Base-by-base conservation (phyloP, 2,113 vertebrate species). In the Gambusia holbrooki region DNA sequence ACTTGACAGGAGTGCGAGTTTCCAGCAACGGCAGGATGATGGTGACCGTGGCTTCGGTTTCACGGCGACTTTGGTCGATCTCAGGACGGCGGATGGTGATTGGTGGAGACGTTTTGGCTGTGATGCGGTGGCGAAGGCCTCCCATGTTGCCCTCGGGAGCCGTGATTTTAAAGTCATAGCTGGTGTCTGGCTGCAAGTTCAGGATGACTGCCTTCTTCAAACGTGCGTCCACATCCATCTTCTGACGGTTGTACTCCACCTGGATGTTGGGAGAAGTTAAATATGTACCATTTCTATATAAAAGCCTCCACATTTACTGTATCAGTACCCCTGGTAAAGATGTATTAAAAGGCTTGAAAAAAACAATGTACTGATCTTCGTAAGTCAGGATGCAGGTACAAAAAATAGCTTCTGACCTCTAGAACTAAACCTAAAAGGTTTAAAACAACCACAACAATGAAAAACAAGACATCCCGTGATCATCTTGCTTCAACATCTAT, bases 101-200 rank as follows among this genome's bases (percentile, higher is more conserved):
- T 69, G 95, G 95, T 2, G 97, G 96, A 54, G 98, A 97, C 0
- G 98, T 99, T 92, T 96, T 96, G 82, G 97, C 98, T 0, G 96
- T 95, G 0, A 99, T 97, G 0, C 95, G 97, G 91, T 98, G 97
- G 89, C 98, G 96, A 71, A 99, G 94, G 32, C 97, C 97, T 0
- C 98, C 96, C 93, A 98, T 95, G 94, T 97, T 97, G 37, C 96
- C 97, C 80, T 96, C 97, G 0, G 95, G 95, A 85, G 95, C 96
- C 5, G 96, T 98, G 81, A 99, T 96, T 81, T 96, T 96, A 0
- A 99, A 99, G 89, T 96, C 97, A 45, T 99, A 99, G 86, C 95
- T 96, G 0, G 96, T 99, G 89, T 97, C 94, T 0, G 98, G 95
- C 87, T 94, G 95, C 71, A 99, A 94, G 87, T 96, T 96, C 2